Base-by-base conservation (phyloP, 2,797 vertebrate species). In the Chaetodon trifasciatus region DNA sequence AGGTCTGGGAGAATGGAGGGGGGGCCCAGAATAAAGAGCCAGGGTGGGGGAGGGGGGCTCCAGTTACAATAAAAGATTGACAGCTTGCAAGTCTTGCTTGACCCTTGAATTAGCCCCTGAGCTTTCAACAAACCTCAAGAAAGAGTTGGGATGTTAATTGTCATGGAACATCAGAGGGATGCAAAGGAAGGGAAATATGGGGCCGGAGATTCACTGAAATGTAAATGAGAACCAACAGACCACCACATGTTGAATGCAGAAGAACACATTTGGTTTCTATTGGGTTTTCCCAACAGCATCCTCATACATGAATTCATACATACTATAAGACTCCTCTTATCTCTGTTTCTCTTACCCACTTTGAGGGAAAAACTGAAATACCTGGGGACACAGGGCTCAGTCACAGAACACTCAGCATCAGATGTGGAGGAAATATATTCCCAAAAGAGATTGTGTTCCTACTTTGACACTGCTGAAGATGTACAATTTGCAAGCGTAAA, bases 61-160 rank as follows among this genome's bases (percentile, higher is more conserved):
- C n/a, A 70, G 80, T 86, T 82, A 95, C 95, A 95, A 96, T 95
- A 88, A 90, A 87, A 94, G 95, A 96, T 91, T 96, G 95, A 95
- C 95, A 96, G 95, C 94, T 93, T 94, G 94, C 93, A 95, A 96
- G 96, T 93, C 93, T 95, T 94, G 95, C 94, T 94, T 96, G 95
- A 96, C 96, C 96, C 93, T 88, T 91, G 92, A 95, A 96, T 96
- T 96, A 95, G 94, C 93, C 95, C 92, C 90, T 57, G 65, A 92
- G 94, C 92, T 94, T 95, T 94, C 90, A 95, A 91, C 89, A 86
- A 90, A 92, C 90, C 90, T 70, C 74, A 89, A 92, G 91, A 95
- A 95, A 93, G 92, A 94, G 81, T 84, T 56, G 77, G 92, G 94
- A 95, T 94, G 92, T 95, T 94, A 94, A 94, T 94, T 92, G 93